phyloP scores from a whole-genome alignment of 2,113 vertebrate genomes.

The Plestiodon gilberti region DNA sequence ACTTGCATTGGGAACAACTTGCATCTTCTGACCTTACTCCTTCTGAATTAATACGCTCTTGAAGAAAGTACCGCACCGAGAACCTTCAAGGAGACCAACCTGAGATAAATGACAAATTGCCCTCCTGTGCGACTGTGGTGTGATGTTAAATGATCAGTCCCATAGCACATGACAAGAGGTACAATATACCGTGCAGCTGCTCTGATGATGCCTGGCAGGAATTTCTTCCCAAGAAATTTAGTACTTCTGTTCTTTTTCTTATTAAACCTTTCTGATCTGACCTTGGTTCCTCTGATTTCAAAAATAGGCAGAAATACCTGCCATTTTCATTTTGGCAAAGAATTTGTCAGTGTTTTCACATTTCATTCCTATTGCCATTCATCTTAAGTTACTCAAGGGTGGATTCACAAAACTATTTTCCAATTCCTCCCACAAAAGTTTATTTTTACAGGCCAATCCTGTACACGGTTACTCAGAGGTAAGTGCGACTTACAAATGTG shows the following conservation, averaged over 20 bases:
- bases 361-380: neutral
- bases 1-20: neutral
- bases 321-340: slow-evolving; percentile 2
- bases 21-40: neutral
- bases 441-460: neutral
- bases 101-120: slow-evolving; percentile 1
- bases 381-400: neutral
- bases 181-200: fast-evolving
- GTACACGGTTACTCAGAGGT: neutral
- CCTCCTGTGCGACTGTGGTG: neutral
- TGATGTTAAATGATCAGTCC: slow-evolving; percentile 23
- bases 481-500: neutral
- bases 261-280: neutral
- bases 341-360: neutral
- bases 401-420: neutral
- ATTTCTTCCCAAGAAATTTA: slow-evolving; percentile 25
- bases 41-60: slow-evolving; percentile 34
- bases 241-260: neutral
- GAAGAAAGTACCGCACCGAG: slow-evolving; percentile 5
- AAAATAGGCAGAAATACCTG: neutral
- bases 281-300: slow-evolving; percentile 16
- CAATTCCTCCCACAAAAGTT: neutral
- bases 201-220: slow-evolving; percentile 10
- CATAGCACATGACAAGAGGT: neutral
- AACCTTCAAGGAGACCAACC: slow-evolving; percentile 25